Base-by-base conservation (phyloP, 2,888 invertebrate species). In the Ormia ochracea region DNA sequence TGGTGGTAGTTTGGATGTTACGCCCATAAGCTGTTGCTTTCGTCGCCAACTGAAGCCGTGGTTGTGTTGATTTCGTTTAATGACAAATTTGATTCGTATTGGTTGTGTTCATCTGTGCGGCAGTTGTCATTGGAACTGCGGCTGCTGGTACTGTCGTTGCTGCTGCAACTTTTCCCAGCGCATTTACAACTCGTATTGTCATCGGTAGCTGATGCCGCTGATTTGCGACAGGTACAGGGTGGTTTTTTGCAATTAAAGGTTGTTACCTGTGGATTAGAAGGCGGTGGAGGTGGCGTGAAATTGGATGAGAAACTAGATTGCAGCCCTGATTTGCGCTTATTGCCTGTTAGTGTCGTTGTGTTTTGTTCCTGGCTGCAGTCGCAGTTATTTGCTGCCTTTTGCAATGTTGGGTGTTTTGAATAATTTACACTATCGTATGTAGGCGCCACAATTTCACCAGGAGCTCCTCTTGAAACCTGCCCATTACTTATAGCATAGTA, bases 221-320 rank as follows among this genome's bases (percentile, higher is more conserved):
- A 36, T 43, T 78, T 78, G 69, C 72, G 78, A 74, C 72, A 73
- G 17, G 56, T 75, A 23, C 74, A 75, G 63, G 70, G 65, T 41
- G 86, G 84, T 78, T 88, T 88, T 77, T 88, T 88, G 82, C 87
- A 88, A 66, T 87, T 88, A 76, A 87, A 88, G 36, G 85, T 85
- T 17, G 78, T 70, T 14, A 78, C 68, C 21, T 82, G 69, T 21
- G 61, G 54, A 6, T 83, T 61, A 1, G 83, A 74, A 17, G 77
- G 79, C 45, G 82, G 76, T 56, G 78, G 81, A 41, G 81, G 85
- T 31, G 87, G 83, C 31, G 87, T 86, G 82, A 88, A 89, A 78
- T 89, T 89, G n/a, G 88, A 88, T 63, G 88, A 87, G 48, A 88
- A 89, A 73, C 88, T 87, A 66, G 86, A 83, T 41, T 88, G 87